Evolutionary conservation across 2,797 vertebrate genomes (phyloP).

Genomic region (Channallabes apus): DNA sequence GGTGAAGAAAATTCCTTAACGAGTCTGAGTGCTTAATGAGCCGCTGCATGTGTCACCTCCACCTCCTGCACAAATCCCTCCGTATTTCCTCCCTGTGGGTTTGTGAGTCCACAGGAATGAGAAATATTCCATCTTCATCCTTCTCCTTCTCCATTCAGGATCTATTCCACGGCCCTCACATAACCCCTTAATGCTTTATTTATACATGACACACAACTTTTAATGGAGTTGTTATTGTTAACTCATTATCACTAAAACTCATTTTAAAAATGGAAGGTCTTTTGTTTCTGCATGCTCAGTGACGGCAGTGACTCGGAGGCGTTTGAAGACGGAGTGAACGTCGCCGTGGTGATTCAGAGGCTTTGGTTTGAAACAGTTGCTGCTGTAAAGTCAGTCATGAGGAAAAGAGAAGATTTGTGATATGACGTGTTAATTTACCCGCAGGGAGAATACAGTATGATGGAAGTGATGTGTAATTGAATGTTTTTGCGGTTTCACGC

Average conservation of each 20-base stretch:
- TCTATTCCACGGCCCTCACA: background rate
- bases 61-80: slow-evolving; percentile 74
- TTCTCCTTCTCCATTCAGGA: slow-evolving; percentile 52
- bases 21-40: slow-evolving; percentile 89
- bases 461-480: background rate
- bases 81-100: slow-evolving; percentile 42
- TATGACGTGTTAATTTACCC: slow-evolving; percentile 19
- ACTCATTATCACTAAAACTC: background rate
- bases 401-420: background rate
- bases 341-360: background rate
- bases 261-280: background rate
- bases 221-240: background rate
- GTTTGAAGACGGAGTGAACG: background rate
- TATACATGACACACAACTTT: background rate
- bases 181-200: background rate
- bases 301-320: background rate
- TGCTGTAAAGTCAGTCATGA: slow-evolving; percentile 13
- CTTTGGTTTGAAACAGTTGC: background rate
- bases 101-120: slow-evolving; percentile 61
- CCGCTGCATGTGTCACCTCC: slow-evolving; percentile 80
- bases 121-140: slow-evolving; percentile 48
- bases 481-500: slow-evolving; percentile 1
- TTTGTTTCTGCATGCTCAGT: background rate
- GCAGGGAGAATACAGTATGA: background rate
- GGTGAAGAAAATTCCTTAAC: slow-evolving; percentile 85